Percentiles rank a stretch among this genome's conserved stretches.
Conservation (phyloP, 1,140 invertebrate species). For the Fopius arisanus region DNA sequence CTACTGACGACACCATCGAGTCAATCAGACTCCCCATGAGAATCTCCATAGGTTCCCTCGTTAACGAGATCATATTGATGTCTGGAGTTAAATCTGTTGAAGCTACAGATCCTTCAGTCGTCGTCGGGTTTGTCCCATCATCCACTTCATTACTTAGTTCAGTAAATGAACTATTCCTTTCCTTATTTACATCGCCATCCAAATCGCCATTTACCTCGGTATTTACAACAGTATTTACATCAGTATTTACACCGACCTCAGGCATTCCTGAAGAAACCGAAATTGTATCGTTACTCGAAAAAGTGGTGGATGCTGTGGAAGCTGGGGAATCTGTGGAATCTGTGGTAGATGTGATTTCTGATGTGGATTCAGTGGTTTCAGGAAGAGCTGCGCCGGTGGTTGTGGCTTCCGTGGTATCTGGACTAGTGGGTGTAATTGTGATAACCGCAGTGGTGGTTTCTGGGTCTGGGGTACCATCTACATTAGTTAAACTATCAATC, state of each 20-base stretch:
- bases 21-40: not conserved
- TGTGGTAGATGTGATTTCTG: not conserved
- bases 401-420: conserved; percentile 37
- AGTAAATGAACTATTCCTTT: not conserved
- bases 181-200: too few relatives aligned
- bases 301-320: not conserved
- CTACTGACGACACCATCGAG: not conserved
- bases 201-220: too few relatives aligned
- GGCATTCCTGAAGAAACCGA: not conserved
- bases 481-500: conserved; percentile 41
- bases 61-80: not conserved
- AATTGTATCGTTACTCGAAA: not conserved
- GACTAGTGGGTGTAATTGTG: conserved; percentile 15
- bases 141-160: conserved; percentile 11
- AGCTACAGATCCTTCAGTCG: not conserved
- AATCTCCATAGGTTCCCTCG: conserved; percentile 4
- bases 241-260: conserved; percentile 5
- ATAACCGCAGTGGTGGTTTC: conserved; percentile 34
- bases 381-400: conserved; percentile 26
- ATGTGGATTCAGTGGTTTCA: conserved; percentile 27
- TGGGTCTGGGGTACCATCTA: conserved; percentile 41
- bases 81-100: not conserved
- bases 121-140: conserved; percentile 19
- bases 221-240: too few relatives aligned
- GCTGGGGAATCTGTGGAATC: not conserved